Evolutionary conservation across 2,113 vertebrate genomes (phyloP).

Genomic region (Nothobranchius furzeri): DNA sequence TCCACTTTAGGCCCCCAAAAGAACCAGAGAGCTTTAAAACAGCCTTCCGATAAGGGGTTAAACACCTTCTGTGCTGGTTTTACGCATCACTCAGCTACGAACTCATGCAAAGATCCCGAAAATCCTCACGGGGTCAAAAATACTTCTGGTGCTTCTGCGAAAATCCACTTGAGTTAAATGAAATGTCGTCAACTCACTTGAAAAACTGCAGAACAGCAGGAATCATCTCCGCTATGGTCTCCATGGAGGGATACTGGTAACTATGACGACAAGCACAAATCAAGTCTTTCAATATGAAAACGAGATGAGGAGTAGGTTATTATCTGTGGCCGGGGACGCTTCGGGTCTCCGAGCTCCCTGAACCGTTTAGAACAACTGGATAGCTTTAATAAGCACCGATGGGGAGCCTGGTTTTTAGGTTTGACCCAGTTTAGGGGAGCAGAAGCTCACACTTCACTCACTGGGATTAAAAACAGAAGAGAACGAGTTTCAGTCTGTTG

Average conservation of each 20-base stretch:
- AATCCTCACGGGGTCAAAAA: too few species aligned
- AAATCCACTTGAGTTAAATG: background rate
- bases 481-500: background rate
- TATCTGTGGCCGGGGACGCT: too few species aligned
- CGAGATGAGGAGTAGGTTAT: background rate
- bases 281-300: background rate
- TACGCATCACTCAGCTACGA: too few species aligned
- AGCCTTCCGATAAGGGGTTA: too few species aligned
- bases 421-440: background rate
- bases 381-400: too few species aligned
- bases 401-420: background rate
- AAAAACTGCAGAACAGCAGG: conserved; percentile 88
- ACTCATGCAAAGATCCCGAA: too few species aligned
- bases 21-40: too few species aligned
- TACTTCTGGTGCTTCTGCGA: too few species aligned
- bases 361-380: background rate
- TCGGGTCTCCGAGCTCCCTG: background rate
- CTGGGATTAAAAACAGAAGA: conserved; percentile 12
- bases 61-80: too few species aligned
- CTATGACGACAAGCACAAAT: conserved; percentile 58
- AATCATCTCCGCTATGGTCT: conserved; percentile 90
- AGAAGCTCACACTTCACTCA: background rate
- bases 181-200: conserved; percentile 80
- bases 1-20: too few species aligned
- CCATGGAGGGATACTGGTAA: conserved; percentile 89